Percentiles rank a stretch among this genome's conserved stretches.
Evolutionary conservation across 1,140 invertebrate genomes (phyloP).

Genomic region (Galendromus occidentalis): DNA sequence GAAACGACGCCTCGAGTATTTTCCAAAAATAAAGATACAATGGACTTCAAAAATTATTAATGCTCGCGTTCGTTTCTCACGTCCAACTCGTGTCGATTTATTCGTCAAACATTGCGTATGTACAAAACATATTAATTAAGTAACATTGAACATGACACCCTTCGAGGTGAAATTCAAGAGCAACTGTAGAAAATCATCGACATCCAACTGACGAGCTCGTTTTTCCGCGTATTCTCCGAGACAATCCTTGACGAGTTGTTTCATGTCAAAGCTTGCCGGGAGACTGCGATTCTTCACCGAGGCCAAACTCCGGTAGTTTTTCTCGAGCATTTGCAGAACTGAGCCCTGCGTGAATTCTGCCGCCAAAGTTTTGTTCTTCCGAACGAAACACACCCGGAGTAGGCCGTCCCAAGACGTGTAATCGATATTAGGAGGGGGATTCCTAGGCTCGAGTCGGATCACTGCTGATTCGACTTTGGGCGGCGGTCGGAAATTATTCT

Average conservation of each 20-base stretch:
- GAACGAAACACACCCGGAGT: conserved; percentile 72
- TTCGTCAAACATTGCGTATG: too few relatives aligned
- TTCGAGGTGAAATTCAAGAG: conserved; percentile 66
- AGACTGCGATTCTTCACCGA: conserved; percentile 64
- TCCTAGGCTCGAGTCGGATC: conserved; percentile 87
- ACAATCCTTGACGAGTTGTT: conserved; percentile 54
- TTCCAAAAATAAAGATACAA: too few relatives aligned
- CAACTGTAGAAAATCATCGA: conserved; percentile 80
- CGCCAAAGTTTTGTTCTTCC: conserved; percentile 83
- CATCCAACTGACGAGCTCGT: conserved; percentile 78
- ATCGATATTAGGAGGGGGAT: conserved; percentile 86
- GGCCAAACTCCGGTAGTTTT: conserved; percentile 75
- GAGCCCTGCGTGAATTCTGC: conserved; percentile 65
- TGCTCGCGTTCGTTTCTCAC: too few relatives aligned
- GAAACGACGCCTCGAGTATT: too few relatives aligned
- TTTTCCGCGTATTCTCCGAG: conserved; percentile 47
- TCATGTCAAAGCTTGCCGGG: conserved; percentile 61
- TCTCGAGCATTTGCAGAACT: conserved; percentile 60
- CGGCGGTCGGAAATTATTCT: conserved; percentile 94
- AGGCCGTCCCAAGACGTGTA: conserved; percentile 96
- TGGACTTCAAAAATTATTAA: too few relatives aligned
- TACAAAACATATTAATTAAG: not conserved
- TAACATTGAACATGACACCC: conserved; percentile 56
- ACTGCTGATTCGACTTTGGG: conserved; percentile 97
- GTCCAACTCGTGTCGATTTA: too few relatives aligned